A percentile compares a stretch with the other conserved stretches of the same genome.
These are phyloP conservation scores for Crocidura indochinensis DNA, from an alignment of 2,797 vertebrate species.

Conservation along the genomic window DNA sequence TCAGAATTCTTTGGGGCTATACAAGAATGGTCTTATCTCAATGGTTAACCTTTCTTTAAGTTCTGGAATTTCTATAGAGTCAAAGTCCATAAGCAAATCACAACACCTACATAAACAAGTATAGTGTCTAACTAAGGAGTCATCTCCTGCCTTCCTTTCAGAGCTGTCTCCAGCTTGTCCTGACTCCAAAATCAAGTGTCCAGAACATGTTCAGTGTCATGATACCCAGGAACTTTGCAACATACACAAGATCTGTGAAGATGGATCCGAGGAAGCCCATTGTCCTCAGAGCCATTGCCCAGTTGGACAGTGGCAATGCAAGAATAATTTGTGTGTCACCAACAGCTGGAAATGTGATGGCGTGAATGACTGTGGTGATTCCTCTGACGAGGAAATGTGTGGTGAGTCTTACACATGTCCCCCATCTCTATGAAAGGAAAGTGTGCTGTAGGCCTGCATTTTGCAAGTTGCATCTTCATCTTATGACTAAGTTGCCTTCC, in stretches of 20 bases:
- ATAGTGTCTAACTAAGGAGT: background rate
- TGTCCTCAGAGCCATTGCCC: slow-evolving; percentile 91
- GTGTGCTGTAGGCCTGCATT: background rate
- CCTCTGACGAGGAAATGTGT: slow-evolving; percentile 94
- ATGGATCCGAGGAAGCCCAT: slow-evolving; percentile 91
- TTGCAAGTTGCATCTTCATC: background rate
- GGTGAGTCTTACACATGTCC: slow-evolving; percentile 87
- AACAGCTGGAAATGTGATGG: slow-evolving; percentile 91
- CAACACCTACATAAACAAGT: background rate
- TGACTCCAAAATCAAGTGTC: slow-evolving; percentile 90
- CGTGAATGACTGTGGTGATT: slow-evolving; percentile 93
- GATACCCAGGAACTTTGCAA: slow-evolving; percentile 91
- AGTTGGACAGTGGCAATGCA: slow-evolving; percentile 93
- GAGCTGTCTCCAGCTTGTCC: slow-evolving; percentile 87
- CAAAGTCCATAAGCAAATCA: background rate
- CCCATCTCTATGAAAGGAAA: background rate
- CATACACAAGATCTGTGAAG: slow-evolving; percentile 91
- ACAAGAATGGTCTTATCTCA: background rate
- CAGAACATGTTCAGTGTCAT: slow-evolving; percentile 90
- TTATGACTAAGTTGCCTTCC: background rate
- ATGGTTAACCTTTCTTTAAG: background rate
- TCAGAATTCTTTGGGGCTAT: background rate
- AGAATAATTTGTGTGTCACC: slow-evolving; percentile 92
- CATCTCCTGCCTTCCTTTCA: slow-evolving; percentile 55
- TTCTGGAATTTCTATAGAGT: background rate